phyloP scores from a whole-genome alignment of 2,797 vertebrate species.

The Sternotherus odoratus region DNA sequence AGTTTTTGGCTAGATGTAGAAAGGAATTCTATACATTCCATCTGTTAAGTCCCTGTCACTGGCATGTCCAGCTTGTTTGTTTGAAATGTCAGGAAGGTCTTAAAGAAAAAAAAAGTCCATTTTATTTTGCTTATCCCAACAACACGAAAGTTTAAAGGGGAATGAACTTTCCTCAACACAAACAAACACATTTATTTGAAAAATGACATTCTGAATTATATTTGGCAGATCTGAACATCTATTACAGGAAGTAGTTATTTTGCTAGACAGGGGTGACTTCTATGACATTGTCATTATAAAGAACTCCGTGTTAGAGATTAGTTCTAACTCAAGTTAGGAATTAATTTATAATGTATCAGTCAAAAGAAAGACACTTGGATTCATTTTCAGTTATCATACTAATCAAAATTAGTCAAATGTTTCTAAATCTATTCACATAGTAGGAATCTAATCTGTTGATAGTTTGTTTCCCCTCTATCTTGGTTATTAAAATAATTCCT shows the following conservation, averaged over 20 bases:
- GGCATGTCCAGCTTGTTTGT: slow-evolving; percentile 1
- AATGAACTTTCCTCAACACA: slow-evolving; percentile 1
- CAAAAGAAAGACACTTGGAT: not conserved
- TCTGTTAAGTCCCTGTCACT: not conserved
- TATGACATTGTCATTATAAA: not conserved
- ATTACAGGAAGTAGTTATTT: not conserved
- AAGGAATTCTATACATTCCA: slow-evolving; percentile 27
- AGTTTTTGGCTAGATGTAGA: not conserved
- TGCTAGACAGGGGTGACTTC: not conserved
- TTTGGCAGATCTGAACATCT: not conserved
- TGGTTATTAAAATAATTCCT: not conserved
- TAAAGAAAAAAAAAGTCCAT: not conserved
- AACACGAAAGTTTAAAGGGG: not conserved
- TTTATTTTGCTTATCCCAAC: not conserved
- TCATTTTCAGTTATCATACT: not conserved
- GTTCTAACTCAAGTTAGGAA: not conserved
- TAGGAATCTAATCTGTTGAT: not conserved
- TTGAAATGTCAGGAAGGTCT: not conserved
- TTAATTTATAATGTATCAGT: not conserved
- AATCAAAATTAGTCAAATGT: not conserved
- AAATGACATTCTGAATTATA: slow-evolving; percentile 6
- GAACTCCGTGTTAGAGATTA: not conserved
- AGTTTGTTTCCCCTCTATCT: not conserved
- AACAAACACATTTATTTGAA: not conserved
- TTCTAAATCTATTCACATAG: not conserved